Evolutionary conservation across 1,140 invertebrate genomes (phyloP), one percentile per base, ranked within the genome.

Genomic region (Cotesia chilonis): DNA sequence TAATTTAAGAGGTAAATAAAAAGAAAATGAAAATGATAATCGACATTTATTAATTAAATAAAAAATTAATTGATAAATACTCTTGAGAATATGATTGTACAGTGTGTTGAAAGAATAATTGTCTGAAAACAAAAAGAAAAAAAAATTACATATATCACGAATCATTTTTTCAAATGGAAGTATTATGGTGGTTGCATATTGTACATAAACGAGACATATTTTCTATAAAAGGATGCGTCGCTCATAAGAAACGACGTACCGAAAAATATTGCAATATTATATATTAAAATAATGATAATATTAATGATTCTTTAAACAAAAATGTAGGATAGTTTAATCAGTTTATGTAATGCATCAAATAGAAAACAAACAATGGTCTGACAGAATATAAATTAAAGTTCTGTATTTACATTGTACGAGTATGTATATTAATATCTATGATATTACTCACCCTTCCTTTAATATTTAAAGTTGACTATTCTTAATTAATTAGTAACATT

Each of bases 191-290:
- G 82, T 85, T 85, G 82, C 85, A 87, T 86, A 86, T 85, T 87
- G 85, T 87, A 86, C 76, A 87, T 87, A 87, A 86, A 86, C 82
- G 84, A 87, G 85, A 87, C 85, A 86, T 87, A 87, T 87, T 87
- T 87, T 87, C 85, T 87, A 87, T 86, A 87, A 86, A 84, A 85
- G 82, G 84, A 41, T 81, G 82, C 82, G 81, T 85, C 82, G 81
- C 80, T 84, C 82, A 79, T 78, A 82, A 81, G 84, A 76, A 82
- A 70, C 80, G 83, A 83, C 82, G 81, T 77, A 81, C 85, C 81
- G 82, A 85, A 79, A 85, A 86, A 85, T 85, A 86, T 83, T 87
- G 85, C 85, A 87, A 87, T 87, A 87, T 87, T 87, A 86, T 66
- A 66, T 47, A 47, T 47, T 47, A 47, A 47, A 47, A 47, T 47